These are phyloP conservation scores for Danio tinwini DNA, from an alignment of 2,797 vertebrate genomes.

Conservation along the genomic window DNA sequence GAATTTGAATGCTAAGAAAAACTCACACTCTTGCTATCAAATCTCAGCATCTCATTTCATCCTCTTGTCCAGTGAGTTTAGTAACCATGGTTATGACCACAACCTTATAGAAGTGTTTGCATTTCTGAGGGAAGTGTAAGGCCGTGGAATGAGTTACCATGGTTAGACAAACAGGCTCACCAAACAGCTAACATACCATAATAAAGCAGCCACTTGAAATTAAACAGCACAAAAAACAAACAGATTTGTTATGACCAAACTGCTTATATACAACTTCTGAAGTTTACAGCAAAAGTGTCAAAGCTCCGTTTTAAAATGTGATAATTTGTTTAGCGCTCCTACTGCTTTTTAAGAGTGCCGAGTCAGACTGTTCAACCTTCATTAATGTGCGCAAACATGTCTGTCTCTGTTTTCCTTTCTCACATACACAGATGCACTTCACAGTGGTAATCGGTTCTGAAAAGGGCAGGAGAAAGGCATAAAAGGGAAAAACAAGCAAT, in stretches of 20 bases:
- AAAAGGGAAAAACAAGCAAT: neutral
- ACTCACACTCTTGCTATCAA: neutral
- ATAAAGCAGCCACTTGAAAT: neutral
- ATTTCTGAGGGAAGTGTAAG: slow-evolving; percentile 61
- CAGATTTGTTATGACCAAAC: neutral
- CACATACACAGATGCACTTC: slow-evolving; percentile 3
- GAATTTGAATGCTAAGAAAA: neutral
- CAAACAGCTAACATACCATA: slow-evolving; percentile 33
- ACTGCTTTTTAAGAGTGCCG: neutral
- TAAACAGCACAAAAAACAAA: slow-evolving; percentile 1
- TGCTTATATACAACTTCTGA: neutral
- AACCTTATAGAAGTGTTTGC: slow-evolving; percentile 50
- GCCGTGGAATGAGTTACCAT: slow-evolving; percentile 51
- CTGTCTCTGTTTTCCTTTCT: neutral
- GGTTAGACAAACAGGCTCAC: slow-evolving; percentile 41
- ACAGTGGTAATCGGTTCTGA: neutral
- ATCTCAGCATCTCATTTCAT: slow-evolving; percentile 12
- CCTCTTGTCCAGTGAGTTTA: slow-evolving; percentile 64
- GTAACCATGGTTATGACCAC: slow-evolving; percentile 58
- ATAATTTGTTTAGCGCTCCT: neutral
- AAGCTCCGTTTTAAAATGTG: neutral
- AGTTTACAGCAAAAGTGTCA: neutral
- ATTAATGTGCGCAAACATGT: slow-evolving; percentile 21
- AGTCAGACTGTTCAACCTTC: slow-evolving; percentile 6
- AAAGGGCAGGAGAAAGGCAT: neutral